These are phyloP conservation scores for Psylliodes chrysocephalus DNA, from an alignment of 2,888 invertebrate genomes.

Conservation along the genomic window DNA sequence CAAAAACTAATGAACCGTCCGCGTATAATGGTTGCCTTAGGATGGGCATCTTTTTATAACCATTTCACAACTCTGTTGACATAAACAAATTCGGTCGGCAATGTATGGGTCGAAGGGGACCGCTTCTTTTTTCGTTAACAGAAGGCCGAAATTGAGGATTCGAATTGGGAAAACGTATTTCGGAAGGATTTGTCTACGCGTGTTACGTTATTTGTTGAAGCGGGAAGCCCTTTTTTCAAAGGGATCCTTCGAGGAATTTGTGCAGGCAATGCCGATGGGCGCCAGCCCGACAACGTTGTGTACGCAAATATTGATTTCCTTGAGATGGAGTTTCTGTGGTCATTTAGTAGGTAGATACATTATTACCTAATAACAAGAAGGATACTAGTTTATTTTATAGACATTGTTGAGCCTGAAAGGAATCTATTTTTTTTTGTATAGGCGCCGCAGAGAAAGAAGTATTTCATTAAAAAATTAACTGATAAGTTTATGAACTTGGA, in stretches of 20 bases:
- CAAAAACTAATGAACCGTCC: too few relatives aligned
- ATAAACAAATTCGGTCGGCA: conserved; percentile 16
- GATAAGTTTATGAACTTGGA: too few relatives aligned
- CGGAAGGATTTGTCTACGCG: conserved; percentile 5
- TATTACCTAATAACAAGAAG: too few relatives aligned
- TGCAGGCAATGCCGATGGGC: neutral
- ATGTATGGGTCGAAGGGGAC: neutral
- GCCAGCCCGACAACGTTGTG: neutral
- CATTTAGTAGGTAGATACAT: too few relatives aligned
- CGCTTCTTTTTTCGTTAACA: neutral
- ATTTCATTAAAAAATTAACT: too few relatives aligned
- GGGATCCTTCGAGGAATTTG: neutral
- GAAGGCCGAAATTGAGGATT: conserved; percentile 10
- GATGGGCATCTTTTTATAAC: neutral
- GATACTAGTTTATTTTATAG: too few relatives aligned
- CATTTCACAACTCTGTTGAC: conserved; percentile 10
- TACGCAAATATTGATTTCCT: neutral
- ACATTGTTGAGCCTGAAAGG: too few relatives aligned
- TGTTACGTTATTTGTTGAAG: neutral
- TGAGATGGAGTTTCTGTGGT: neutral
- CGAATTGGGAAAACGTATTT: conserved; percentile 7
- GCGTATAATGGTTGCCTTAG: too few relatives aligned
- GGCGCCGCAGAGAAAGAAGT: too few relatives aligned
- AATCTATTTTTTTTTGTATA: too few relatives aligned
- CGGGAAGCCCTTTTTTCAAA: neutral